Percentiles rank a stretch among this genome's conserved stretches.
Evolutionary conservation across 2,888 invertebrate species (phyloP).

Genomic region (Cantharis nigra): DNA sequence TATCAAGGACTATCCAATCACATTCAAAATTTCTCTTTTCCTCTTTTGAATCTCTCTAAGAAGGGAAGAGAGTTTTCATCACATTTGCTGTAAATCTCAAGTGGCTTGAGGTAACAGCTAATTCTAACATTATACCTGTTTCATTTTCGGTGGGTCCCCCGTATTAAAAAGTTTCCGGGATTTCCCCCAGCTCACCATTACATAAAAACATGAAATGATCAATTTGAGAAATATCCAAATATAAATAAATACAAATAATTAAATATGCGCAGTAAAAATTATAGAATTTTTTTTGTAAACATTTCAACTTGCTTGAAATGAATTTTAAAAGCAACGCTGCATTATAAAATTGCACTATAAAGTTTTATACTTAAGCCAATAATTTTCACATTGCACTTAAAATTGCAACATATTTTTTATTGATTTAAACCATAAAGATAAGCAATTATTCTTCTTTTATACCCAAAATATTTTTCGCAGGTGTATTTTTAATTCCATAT

Average conservation of each 20-base stretch:
- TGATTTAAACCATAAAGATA: background rate
- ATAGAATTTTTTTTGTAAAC: background rate
- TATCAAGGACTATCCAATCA: too few relatives aligned
- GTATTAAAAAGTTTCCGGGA: background rate
- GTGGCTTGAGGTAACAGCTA: too few relatives aligned
- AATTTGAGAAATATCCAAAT: background rate
- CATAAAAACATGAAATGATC: background rate
- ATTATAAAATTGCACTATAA: background rate
- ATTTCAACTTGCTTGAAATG: background rate
- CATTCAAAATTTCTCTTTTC: too few relatives aligned
- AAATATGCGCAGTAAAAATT: too few relatives aligned
- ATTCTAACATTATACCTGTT: too few relatives aligned
- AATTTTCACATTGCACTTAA: background rate
- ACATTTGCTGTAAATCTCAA: too few relatives aligned
- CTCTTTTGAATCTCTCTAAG: too few relatives aligned
- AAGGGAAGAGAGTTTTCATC: too few relatives aligned
- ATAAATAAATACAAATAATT: too few relatives aligned
- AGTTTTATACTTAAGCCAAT: too few relatives aligned
- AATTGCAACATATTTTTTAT: background rate
- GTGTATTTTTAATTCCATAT: constrained; percentile 94
- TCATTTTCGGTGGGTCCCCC: too few relatives aligned
- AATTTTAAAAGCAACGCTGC: background rate
- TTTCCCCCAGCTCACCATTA: background rate
- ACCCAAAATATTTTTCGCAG: constrained; percentile 59
- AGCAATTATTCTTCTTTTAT: background rate